These are phyloP conservation scores for Lobophora halterata DNA, from an alignment of 2,888 invertebrate species.

Conservation along the genomic window DNA sequence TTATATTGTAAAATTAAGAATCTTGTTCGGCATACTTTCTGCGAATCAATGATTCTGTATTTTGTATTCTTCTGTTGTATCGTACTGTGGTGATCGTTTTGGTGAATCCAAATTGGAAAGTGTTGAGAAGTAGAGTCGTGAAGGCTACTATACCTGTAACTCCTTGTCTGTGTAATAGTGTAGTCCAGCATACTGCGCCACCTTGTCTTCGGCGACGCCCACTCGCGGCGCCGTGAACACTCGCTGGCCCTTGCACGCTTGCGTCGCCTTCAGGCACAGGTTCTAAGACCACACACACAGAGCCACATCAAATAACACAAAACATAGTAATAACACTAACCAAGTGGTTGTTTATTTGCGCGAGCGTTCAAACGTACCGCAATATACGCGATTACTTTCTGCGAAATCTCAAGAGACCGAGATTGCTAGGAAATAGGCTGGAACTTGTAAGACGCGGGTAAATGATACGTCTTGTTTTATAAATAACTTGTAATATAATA, in stretches of 20 bases:
- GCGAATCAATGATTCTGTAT: no score
- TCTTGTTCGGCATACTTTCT: no score
- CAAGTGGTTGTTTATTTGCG: slow-evolving; percentile 49
- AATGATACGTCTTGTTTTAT: slow-evolving; percentile 23
- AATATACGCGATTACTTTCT: slow-evolving; percentile 44
- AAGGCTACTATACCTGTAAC: slow-evolving; percentile 82
- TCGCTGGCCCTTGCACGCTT: slow-evolving; percentile 92
- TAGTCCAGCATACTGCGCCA: slow-evolving; percentile 94
- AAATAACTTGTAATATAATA: slow-evolving; percentile 24
- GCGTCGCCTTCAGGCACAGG: slow-evolving; percentile 92
- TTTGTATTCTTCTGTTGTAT: no score
- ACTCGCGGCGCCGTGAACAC: slow-evolving; percentile 90
- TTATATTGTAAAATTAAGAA: no score
- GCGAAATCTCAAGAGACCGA: slow-evolving; percentile 37
- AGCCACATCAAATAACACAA: slow-evolving; percentile 49
- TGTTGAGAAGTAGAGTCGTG: no score
- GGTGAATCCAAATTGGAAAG: no score
- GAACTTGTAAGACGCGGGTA: not conserved
- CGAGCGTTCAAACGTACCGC: slow-evolving; percentile 42
- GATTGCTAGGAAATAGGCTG: slow-evolving; percentile 32
- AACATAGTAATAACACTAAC: slow-evolving; percentile 48
- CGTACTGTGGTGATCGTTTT: no score
- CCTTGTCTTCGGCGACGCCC: slow-evolving; percentile 94
- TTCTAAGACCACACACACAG: slow-evolving; percentile 88
- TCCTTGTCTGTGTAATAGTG: slow-evolving; percentile 97